Conservation (phyloP, 2,888 invertebrate species). For the Cryptocheilus praepositus region DNA sequence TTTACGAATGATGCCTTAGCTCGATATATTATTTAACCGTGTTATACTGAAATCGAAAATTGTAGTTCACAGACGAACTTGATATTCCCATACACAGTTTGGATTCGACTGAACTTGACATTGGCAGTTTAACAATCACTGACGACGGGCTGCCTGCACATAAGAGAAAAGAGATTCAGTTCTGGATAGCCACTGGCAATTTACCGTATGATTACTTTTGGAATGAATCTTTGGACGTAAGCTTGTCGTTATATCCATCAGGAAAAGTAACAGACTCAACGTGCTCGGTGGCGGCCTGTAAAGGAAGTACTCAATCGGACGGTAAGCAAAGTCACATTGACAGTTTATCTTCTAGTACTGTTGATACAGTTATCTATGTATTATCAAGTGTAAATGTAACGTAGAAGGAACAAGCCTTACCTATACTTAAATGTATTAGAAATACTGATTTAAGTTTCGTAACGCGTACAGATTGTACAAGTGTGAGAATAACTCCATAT, state of each 20-base stretch:
- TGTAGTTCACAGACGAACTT: slow-evolving; percentile 44
- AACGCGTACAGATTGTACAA: too few relatives aligned
- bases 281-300: neutral
- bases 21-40: slow-evolving; percentile 1
- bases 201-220: slow-evolving; percentile 41
- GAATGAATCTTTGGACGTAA: too few relatives aligned
- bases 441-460: neutral
- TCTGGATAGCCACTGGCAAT: slow-evolving; percentile 66
- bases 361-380: slow-evolving; percentile 66
- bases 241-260: too few relatives aligned
- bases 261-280: slow-evolving; percentile 31
- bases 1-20: neutral
- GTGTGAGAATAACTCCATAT: too few relatives aligned
- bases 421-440: slow-evolving; percentile 56
- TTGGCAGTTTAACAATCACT: slow-evolving; percentile 38
- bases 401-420: slow-evolving; percentile 53
- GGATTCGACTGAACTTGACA: slow-evolving; percentile 33
- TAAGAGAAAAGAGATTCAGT: slow-evolving; percentile 55
- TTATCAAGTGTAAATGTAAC: slow-evolving; percentile 61
- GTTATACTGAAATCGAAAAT: neutral
- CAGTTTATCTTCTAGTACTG: slow-evolving; percentile 55
- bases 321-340: neutral
- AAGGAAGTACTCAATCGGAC: neutral
- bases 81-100: slow-evolving; percentile 44
- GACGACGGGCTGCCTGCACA: slow-evolving; percentile 41